phyloP scores from a whole-genome alignment of 2,797 vertebrate genomes.

The Nannoperca obscura region DNA sequence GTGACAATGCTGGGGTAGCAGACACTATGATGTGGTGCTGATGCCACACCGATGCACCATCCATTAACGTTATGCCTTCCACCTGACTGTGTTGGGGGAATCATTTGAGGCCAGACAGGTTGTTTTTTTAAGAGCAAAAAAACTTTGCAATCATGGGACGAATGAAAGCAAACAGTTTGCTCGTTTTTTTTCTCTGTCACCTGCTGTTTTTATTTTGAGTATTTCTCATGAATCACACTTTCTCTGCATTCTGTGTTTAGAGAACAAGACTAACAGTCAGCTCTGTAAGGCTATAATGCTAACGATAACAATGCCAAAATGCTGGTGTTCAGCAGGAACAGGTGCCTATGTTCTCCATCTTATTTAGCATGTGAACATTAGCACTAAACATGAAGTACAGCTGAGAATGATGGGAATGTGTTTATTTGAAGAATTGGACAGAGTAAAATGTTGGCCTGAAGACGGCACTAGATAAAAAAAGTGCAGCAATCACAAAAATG shows the following conservation, averaged over 20 bases:
- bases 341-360: neutral
- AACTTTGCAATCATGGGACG: conserved; percentile 10
- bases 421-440: neutral
- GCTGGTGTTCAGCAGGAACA: neutral
- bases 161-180: conserved; percentile 21
- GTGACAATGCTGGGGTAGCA: conserved; percentile 53
- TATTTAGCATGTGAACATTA: neutral
- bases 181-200: conserved; percentile 29
- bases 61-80: conserved; percentile 48
- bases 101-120: conserved; percentile 21
- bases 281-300: neutral
- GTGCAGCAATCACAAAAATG: no score
- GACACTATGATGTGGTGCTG: conserved; percentile 31
- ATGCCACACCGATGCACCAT: conserved; percentile 38
- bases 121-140: conserved; percentile 10
- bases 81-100: conserved; percentile 43
- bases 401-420: no score
- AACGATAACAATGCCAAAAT: neutral
- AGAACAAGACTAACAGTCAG: neutral
- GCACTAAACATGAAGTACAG: neutral
- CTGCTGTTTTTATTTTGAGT: neutral
- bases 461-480: no score
- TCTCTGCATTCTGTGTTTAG: conserved; percentile 20
- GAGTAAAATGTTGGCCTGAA: neutral
- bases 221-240: conserved; percentile 11